These are phyloP conservation scores for Melieria omissa DNA, from an alignment of 2,888 invertebrate genomes.

Conservation along the genomic window DNA sequence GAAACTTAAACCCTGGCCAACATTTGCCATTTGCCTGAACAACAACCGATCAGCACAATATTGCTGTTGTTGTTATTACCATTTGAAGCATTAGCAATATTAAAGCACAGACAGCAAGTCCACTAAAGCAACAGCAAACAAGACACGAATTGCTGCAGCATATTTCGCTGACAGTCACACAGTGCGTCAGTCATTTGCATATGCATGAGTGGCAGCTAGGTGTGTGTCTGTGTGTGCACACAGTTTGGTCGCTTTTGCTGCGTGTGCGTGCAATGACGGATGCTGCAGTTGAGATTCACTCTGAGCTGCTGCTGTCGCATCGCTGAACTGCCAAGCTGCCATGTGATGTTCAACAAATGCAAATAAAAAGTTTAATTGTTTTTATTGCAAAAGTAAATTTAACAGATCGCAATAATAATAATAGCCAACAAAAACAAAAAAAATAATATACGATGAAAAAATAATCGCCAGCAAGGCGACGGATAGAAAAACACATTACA, in stretches of 20 bases:
- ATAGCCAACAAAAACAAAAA: no score
- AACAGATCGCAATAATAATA: constrained; percentile 12
- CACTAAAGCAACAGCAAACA: no score
- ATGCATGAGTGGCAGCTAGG: constrained; percentile 4
- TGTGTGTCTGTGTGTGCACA: background rate
- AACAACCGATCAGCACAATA: no score
- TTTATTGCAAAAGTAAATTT: constrained; percentile 25
- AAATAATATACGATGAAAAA: no score
- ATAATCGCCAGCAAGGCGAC: background rate
- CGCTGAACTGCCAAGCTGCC: background rate
- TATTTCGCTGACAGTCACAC: constrained; percentile 30
- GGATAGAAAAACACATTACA: constrained; percentile 25
- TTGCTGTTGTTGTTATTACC: no score
- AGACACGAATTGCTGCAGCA: background rate
- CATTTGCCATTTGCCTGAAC: no score
- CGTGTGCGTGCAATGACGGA: constrained; percentile 15
- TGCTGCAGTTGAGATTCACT: background rate
- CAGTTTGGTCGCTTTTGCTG: background rate
- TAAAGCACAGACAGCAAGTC: no score
- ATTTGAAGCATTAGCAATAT: no score
- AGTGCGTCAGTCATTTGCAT: constrained; percentile 18
- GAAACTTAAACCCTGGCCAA: no score
- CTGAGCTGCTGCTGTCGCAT: background rate
- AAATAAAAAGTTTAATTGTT: constrained; percentile 31
- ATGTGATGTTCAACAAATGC: constrained; percentile 20